These are phyloP conservation scores for Silurus aristotelis DNA, from an alignment of 2,797 vertebrate species.

Conservation along the genomic window DNA sequence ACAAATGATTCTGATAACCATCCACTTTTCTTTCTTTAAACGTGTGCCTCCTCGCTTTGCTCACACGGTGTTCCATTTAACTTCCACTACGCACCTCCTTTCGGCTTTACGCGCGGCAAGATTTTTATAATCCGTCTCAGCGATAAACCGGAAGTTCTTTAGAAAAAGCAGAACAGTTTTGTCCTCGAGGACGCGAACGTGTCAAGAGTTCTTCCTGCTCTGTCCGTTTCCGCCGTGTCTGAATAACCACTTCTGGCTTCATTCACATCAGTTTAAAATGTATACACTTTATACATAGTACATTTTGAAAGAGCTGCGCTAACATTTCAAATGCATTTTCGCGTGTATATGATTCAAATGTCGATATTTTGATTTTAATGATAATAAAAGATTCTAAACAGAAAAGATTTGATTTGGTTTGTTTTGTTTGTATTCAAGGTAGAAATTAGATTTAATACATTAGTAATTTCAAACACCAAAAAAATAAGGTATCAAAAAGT, in stretches of 20 bases:
- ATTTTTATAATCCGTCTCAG: not conserved
- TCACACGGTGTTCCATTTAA: slow-evolving; percentile 60
- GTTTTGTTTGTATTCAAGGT: too few relatives aligned
- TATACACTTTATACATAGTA: slow-evolving; percentile 80
- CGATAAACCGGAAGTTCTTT: slow-evolving; percentile 38
- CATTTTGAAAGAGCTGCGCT: slow-evolving; percentile 91
- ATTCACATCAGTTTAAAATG: slow-evolving; percentile 73
- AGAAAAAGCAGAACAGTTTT: slow-evolving; percentile 45
- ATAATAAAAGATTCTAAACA: slow-evolving; percentile 79
- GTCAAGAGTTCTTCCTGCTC: slow-evolving; percentile 55
- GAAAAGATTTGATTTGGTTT: slow-evolving; percentile 59
- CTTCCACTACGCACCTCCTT: slow-evolving; percentile 9
- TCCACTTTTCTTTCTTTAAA: slow-evolving; percentile 77
- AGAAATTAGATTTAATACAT: too few relatives aligned
- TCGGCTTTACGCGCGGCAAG: not conserved
- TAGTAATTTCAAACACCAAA: too few relatives aligned
- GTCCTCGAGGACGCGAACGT: slow-evolving; percentile 61
- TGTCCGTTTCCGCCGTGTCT: slow-evolving; percentile 63
- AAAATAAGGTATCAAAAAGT: too few relatives aligned
- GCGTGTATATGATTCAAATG: slow-evolving; percentile 96
- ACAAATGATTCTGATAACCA: slow-evolving; percentile 75
- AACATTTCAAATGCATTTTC: slow-evolving; percentile 87
- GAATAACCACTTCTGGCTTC: slow-evolving; percentile 78
- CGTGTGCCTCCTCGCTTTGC: slow-evolving; percentile 58
- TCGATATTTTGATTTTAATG: slow-evolving; percentile 88